phyloP scores from a whole-genome alignment of 1,140 invertebrate species.

The Diachasma alloeum region DNA sequence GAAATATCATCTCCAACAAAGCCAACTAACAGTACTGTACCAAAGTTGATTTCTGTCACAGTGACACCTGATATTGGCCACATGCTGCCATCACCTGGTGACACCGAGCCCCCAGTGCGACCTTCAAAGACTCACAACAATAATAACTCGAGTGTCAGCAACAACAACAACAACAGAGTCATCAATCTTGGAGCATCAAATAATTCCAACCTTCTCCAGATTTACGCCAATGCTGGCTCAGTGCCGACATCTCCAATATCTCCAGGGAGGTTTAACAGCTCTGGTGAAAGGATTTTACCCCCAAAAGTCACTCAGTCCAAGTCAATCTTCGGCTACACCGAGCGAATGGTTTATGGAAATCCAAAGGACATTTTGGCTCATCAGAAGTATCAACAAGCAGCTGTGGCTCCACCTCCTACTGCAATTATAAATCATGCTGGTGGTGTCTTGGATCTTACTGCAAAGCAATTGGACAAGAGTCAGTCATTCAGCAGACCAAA shows the following conservation, averaged over 20 bases:
- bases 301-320: conserved; percentile 72
- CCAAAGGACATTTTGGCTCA: conserved; percentile 72
- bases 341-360: conserved; percentile 75
- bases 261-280: conserved; percentile 37
- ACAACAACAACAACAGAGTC: conserved; percentile 40
- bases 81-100: conserved; percentile 58
- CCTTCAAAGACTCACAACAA: conserved; percentile 25
- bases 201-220: conserved; percentile 64
- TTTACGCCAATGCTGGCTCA: conserved; percentile 60
- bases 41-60: conserved; percentile 64
- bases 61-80: conserved; percentile 66
- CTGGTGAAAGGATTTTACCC: conserved; percentile 54
- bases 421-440: not conserved
- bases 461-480: conserved; percentile 36
- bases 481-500: conserved; percentile 52
- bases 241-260: conserved; percentile 25
- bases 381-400: conserved; percentile 50
- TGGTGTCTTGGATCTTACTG: conserved; percentile 55
- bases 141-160: conserved; percentile 21
- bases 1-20: conserved; percentile 36
- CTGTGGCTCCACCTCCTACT: conserved; percentile 15
- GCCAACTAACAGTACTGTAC: conserved; percentile 14
- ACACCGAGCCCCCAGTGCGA: conserved; percentile 29
- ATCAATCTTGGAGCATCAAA: conserved; percentile 66
- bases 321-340: conserved; percentile 71